Conservation (phyloP, 2,888 invertebrate genomes). For the Troglohyphantes excavatus region DNA sequence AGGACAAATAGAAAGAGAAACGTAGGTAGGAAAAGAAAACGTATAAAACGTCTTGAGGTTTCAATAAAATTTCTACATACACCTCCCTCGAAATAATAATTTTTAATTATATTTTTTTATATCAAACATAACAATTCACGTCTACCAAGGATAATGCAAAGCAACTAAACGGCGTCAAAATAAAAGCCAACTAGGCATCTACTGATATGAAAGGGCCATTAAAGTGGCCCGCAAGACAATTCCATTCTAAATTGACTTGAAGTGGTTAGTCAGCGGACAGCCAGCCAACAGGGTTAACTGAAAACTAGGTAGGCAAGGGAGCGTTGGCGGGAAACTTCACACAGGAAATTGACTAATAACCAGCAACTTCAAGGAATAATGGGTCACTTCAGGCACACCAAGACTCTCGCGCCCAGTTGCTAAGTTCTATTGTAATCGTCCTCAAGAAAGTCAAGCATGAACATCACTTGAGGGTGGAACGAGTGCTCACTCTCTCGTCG, state of each 20-base stretch:
- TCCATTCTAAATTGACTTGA: constrained; percentile 34
- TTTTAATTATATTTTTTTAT: no score
- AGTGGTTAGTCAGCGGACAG: constrained; percentile 43
- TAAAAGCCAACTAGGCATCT: constrained; percentile 17
- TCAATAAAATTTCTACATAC: no score
- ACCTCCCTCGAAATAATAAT: no score
- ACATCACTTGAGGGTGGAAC: background rate
- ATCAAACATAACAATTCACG: background rate
- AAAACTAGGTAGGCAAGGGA: constrained; percentile 3
- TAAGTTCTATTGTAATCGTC: constrained; percentile 34
- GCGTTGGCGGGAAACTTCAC: constrained; percentile 43
- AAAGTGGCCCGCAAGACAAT: constrained; percentile 22
- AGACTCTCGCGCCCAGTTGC: constrained; percentile 31
- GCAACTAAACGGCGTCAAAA: constrained; percentile 27
- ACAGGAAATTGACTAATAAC: constrained; percentile 67
- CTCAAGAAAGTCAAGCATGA: constrained; percentile 18
- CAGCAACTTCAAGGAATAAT: constrained; percentile 60
- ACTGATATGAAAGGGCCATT: background rate
- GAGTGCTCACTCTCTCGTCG: constrained; percentile 2
- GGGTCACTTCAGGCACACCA: constrained; percentile 43
- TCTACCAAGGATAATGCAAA: no score
- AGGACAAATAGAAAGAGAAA: no score
- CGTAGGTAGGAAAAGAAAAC: no score
- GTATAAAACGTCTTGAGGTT: no score
- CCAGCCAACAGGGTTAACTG: constrained; percentile 17